Percentiles rank a stretch among this genome's conserved stretches.
These are phyloP conservation scores for Latrodectus elegans DNA, from an alignment of 2,888 invertebrate genomes.

Conservation along the genomic window DNA sequence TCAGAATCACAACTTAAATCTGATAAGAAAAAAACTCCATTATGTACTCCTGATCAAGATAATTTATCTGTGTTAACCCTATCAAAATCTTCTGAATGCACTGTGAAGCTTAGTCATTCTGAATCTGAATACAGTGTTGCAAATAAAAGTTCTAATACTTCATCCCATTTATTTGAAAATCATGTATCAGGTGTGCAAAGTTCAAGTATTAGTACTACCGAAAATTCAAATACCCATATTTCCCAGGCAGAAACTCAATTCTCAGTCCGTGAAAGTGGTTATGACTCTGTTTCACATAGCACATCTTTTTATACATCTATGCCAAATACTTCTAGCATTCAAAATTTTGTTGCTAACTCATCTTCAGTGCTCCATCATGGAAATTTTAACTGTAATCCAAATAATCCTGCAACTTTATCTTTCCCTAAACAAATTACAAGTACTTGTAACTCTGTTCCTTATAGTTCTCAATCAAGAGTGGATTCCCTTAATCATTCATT, in stretches of 20 bases:
- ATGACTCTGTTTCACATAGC: slow-evolving; percentile 27
- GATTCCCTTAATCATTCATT: slow-evolving; percentile 60
- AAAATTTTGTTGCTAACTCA: slow-evolving; percentile 46
- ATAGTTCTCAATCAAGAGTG: slow-evolving; percentile 34
- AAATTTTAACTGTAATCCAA: slow-evolving; percentile 34
- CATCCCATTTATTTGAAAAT: slow-evolving; percentile 33
- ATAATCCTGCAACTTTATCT: slow-evolving; percentile 22
- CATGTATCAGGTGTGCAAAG: slow-evolving; percentile 22
- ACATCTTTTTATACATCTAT: slow-evolving; percentile 48
- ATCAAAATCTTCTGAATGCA: slow-evolving; percentile 49
- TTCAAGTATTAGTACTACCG: slow-evolving; percentile 22
- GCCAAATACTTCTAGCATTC: slow-evolving; percentile 38
- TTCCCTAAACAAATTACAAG: slow-evolving; percentile 26
- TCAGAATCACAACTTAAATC: slow-evolving; percentile 38
- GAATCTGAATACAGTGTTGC: slow-evolving; percentile 40
- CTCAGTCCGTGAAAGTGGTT: slow-evolving; percentile 9
- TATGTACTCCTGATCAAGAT: slow-evolving; percentile 1
- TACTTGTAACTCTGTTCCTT: slow-evolving; percentile 15
- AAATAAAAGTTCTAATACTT: slow-evolving; percentile 14
- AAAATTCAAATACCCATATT: slow-evolving; percentile 18
- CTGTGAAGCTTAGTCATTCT: slow-evolving; percentile 30
- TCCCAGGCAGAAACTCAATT: slow-evolving; percentile 29
- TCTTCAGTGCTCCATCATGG: slow-evolving; percentile 18
- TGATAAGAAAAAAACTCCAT: slow-evolving; percentile 44
- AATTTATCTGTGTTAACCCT: slow-evolving; percentile 8